Conservation (phyloP, 2,888 invertebrate genomes). For the Nemotelus nigrinus region DNA sequence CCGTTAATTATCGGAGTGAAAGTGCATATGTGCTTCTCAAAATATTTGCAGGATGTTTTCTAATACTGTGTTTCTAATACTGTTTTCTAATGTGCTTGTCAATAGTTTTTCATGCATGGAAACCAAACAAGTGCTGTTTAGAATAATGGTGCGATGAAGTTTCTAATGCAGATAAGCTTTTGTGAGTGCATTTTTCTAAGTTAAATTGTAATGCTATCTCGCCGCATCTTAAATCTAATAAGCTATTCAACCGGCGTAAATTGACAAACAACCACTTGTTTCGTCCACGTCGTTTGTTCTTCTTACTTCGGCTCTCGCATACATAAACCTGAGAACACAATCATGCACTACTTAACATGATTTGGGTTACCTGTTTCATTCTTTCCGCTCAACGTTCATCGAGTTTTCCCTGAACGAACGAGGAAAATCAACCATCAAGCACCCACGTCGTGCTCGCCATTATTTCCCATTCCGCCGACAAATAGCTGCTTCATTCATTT, state of each 20-base stretch:
- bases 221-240: no score
- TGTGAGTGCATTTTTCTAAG: no score
- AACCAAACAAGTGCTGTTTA: no score
- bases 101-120: no score
- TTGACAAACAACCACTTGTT: conserved; percentile 44
- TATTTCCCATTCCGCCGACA: conserved; percentile 4
- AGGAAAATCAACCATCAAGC: conserved; percentile 36
- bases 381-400: conserved; percentile 31
- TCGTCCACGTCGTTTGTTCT: conserved; percentile 25
- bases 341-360: conserved; percentile 42
- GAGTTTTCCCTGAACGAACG: conserved; percentile 9
- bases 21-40: no score
- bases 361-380: conserved; percentile 46
- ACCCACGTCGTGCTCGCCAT: conserved; percentile 32
- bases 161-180: no score
- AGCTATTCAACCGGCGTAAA: conserved; percentile 34
- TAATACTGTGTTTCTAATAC: no score
- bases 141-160: no score
- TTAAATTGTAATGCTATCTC: no score
- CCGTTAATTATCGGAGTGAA: no score
- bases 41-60: no score
- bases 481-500: conserved; percentile 45
- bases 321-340: conserved; percentile 33
- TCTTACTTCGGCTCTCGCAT: conserved; percentile 18
- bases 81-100: no score